Base-by-base conservation (phyloP, 1,140 invertebrate genomes). In the Dinothrombium tinctorium region DNA sequence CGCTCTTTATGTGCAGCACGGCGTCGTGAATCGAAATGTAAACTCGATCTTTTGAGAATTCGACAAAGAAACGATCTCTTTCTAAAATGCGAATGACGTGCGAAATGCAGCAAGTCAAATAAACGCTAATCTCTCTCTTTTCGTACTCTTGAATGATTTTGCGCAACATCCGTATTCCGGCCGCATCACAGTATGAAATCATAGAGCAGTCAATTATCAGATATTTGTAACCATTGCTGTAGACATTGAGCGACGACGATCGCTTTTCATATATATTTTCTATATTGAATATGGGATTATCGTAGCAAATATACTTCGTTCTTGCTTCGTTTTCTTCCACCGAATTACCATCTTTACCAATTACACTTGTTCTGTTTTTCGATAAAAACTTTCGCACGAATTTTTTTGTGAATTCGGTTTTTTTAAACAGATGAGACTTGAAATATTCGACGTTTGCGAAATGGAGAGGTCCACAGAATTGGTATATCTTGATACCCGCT, bases 401-500 rank as follows among this genome's bases (percentile, higher is more conserved):
- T 24, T 4, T 38, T 15, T 26, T 7, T 42, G 64, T 59, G 48
- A 66, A 65, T 3, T 76, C 52, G 3, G 65, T 22, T 22, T 42
- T 24, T 42, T 53, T 42, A 47, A 64, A 63, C 12, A 58, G 51
- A 50, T 64, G 60, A 4, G 56, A 56, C 46, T 62, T 64, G 12
- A 36, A 36, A 36, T 15, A 36, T 22, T 36, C 33, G 8, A 36
- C 12, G 23, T 22, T 36, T 8, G 57, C 58, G 46, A 60, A 64
- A 47, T 60, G 63, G 14, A 65, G 37, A 15, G 59, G 57, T 31
- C 61, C 55, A 36, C 33, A 36, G 44, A 63, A 64, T 20, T 59
- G 53, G 50, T 61, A 63, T 8, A 65, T 54, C 40, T 57, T 60
- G n/a, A 64, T 49, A 15, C 60, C 60, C 5, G 53, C 51, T 33